These are phyloP conservation scores for Euproctis similis DNA, from an alignment of 2,888 invertebrate genomes.

Conservation along the genomic window DNA sequence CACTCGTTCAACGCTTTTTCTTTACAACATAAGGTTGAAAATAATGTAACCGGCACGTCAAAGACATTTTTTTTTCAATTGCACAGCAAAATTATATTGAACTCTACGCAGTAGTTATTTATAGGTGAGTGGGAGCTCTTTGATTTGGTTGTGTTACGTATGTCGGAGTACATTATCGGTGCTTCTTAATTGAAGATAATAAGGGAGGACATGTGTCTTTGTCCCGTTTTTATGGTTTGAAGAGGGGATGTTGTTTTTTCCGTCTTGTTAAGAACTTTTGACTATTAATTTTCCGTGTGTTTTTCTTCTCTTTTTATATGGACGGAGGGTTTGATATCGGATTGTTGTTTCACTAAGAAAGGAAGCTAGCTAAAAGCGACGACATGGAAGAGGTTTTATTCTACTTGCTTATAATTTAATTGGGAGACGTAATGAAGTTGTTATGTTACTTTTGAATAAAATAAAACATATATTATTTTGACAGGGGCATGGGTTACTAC, in stretches of 20 bases:
- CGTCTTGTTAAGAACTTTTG: slow-evolving; percentile 45
- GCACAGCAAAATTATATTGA: slow-evolving; percentile 36
- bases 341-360: slow-evolving; percentile 4
- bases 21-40: slow-evolving; percentile 35
- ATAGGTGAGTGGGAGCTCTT: slow-evolving; percentile 23
- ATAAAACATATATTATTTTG: no score
- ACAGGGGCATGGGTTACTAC: no score
- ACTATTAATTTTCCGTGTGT: slow-evolving; percentile 21
- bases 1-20: slow-evolving; percentile 16
- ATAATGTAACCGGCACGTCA: slow-evolving; percentile 15
- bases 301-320: slow-evolving; percentile 3
- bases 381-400: no score
- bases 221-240: slow-evolving; percentile 70
- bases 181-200: slow-evolving; percentile 75
- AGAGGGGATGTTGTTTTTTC: slow-evolving; percentile 61
- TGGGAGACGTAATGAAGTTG: no score
- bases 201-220: slow-evolving; percentile 72
- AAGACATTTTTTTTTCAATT: slow-evolving; percentile 31
- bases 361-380: slow-evolving; percentile 3
- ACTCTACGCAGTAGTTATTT: slow-evolving; percentile 17
- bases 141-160: slow-evolving; percentile 47
- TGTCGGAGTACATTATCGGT: slow-evolving; percentile 69
- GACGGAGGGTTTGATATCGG: slow-evolving; percentile 5
- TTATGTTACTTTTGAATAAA: no score
- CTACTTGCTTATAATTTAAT: no score